Percentiles rank a stretch among this genome's conserved stretches.
phyloP scores from a whole-genome alignment of 2,888 invertebrate species.

The Scaptomyza caliginosa region DNA sequence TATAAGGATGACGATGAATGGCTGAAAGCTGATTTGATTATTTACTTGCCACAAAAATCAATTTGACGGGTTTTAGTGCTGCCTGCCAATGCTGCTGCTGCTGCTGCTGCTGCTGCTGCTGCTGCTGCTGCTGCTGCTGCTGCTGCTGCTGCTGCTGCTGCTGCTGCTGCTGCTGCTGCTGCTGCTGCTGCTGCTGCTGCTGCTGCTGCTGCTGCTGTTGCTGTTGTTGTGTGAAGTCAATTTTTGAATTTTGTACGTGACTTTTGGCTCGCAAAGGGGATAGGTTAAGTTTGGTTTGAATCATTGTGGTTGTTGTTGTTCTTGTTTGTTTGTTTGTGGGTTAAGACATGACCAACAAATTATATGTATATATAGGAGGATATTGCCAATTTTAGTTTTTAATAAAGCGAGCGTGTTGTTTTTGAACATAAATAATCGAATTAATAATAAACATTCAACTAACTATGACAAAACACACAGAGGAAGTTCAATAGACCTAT shows the following conservation, averaged over 20 bases:
- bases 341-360: constrained; percentile 13
- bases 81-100: too few species aligned
- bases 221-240: constrained; percentile 18
- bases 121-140: background rate
- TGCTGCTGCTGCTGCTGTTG: constrained; percentile 9
- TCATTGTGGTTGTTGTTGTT: too few species aligned
- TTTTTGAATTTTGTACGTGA: constrained; percentile 56
- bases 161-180: background rate
- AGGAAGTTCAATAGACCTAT: constrained; percentile 63
- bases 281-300: background rate
- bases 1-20: constrained; percentile 44
- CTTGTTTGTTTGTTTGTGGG: background rate
- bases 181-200: background rate
- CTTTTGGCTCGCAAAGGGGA: constrained; percentile 31
- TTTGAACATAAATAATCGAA: background rate
- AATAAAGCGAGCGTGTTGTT: too few species aligned
- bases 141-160: constrained; percentile 13
- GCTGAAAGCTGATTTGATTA: constrained; percentile 64
- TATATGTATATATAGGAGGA: constrained; percentile 7
- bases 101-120: background rate
- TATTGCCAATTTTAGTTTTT: constrained; percentile 19
- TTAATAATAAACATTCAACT: constrained; percentile 11
- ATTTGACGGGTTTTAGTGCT: constrained; percentile 46
- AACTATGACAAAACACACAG: constrained; percentile 15
- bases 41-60: constrained; percentile 73